phyloP scores from a whole-genome alignment of 2,113 vertebrate genomes.

The Pica pica region DNA sequence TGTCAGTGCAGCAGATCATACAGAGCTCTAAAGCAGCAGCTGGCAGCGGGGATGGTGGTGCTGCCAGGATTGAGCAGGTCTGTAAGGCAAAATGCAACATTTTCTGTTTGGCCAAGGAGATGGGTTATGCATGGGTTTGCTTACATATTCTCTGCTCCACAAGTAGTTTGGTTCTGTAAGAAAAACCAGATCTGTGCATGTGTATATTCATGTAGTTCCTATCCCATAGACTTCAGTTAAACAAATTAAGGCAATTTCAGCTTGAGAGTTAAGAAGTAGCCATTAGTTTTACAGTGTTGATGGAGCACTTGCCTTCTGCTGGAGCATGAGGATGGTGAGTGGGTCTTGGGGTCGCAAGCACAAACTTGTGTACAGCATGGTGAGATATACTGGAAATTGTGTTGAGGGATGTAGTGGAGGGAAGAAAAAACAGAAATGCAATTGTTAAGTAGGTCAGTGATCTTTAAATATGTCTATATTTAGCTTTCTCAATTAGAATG shows the following conservation, averaged over 20 bases:
- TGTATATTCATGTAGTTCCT: not conserved
- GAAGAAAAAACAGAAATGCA: not conserved
- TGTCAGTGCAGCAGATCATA: not conserved
- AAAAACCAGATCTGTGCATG: not conserved
- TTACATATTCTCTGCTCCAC: not conserved
- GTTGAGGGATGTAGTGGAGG: not conserved
- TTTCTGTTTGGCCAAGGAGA: not conserved
- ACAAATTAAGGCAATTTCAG: not conserved
- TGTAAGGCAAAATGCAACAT: not conserved
- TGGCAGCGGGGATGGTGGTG: not conserved
- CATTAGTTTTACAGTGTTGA: not conserved
- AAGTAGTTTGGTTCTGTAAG: not conserved
- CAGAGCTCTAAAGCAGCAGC: not conserved
- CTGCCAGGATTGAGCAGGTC: not conserved
- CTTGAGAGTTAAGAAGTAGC: not conserved
- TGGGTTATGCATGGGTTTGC: not conserved
- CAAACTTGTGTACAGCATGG: not conserved
- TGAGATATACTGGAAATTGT: not conserved
- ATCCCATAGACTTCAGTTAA: not conserved
- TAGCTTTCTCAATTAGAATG: not conserved
- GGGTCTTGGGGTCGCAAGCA: not conserved
- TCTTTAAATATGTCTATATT: not conserved
- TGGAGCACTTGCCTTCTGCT: not conserved
- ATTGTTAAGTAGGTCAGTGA: not conserved
- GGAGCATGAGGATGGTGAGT: not conserved